A percentile compares a stretch with the other conserved stretches of the same genome.
Evolutionary conservation across 2,113 vertebrate species (phyloP).

Genomic region (Pachyramphus minor): DNA sequence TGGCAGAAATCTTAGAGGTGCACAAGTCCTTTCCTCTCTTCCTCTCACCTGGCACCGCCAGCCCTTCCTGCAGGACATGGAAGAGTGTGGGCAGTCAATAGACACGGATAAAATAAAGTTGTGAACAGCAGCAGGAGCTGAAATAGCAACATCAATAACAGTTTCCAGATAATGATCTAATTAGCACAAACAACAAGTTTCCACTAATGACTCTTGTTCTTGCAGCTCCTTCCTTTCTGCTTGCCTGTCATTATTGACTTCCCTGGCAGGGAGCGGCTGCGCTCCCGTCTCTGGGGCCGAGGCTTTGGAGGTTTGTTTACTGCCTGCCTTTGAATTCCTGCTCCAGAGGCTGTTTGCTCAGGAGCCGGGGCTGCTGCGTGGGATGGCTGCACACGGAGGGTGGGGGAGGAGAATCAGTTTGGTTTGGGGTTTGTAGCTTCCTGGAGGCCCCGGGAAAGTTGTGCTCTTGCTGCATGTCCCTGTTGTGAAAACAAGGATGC

Average conservation of each 20-base stretch:
- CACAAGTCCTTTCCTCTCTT: neutral
- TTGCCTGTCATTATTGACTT: neutral
- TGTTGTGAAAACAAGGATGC: neutral
- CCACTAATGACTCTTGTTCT: conserved; percentile 56
- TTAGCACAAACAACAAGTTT: conserved; percentile 50
- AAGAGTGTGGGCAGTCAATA: neutral
- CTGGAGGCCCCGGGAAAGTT: neutral
- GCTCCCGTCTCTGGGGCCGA: neutral
- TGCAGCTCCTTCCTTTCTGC: conserved; percentile 27
- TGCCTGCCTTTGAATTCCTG: neutral
- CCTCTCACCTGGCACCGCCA: rapidly evolving
- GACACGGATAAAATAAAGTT: neutral
- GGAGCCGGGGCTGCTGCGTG: neutral
- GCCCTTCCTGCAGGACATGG: neutral
- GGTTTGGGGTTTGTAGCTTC: neutral
- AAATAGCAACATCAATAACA: conserved; percentile 44
- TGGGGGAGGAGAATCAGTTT: neutral
- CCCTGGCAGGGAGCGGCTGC: neutral
- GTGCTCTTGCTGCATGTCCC: neutral
- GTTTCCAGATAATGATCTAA: conserved; percentile 61
- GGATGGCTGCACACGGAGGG: neutral
- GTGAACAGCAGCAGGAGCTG: conserved; percentile 30
- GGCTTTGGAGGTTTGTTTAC: neutral
- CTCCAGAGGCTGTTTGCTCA: neutral
- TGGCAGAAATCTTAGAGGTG: neutral